Evolutionary conservation across 2,888 invertebrate species (phyloP), one percentile per base, ranked within the genome.

Genomic region (Zhuqinia jingwanae): DNA sequence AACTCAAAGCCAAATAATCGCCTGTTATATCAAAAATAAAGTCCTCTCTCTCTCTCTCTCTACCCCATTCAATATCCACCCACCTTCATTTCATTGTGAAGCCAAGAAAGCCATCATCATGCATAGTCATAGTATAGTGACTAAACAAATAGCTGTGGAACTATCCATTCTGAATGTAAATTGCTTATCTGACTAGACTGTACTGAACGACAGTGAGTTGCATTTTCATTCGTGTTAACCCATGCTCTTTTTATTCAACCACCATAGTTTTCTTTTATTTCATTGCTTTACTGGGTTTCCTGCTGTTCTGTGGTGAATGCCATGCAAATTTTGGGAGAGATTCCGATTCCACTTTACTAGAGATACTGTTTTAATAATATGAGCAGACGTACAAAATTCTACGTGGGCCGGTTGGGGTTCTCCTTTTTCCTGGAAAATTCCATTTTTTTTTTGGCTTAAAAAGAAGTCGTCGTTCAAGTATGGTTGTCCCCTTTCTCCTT

Each of bases 151-250:
- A 27, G 73, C 50, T n/a, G 13, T 20, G 13, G 22, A n/a, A 20
- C 68, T 68, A 45, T 45, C 22, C 68, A 68, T 73, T 53, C 30
- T n/a, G 73, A 73, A 73, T 73, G 73, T 73, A 73, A 73, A 73
- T 73, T 73, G 73, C 25, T 73, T 47, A 36, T 36, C 36, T 36
- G 36, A 36, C 36, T 36, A 6, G 36, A 36, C 36, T 36, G 3
- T 6, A 36, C 36, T 36, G 36, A 17, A 30, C 17, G 15, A 17
- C 17, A 36, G 53, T 47, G 70, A 70, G 70, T 22, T 47, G 73
- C 73, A 73, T 53, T 68, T 68, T n/a, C 36, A 8, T 36, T 36
- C 36, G 8, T 36, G 8, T 36, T 36, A n/a, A n/a, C n/a, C n/a
- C n/a, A n/a, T 36, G 3, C 42, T 68, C 42, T 42, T 36, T 36